Evolutionary conservation across 2,113 vertebrate species (phyloP).

Genomic region (Vulpes vulpes): DNA sequence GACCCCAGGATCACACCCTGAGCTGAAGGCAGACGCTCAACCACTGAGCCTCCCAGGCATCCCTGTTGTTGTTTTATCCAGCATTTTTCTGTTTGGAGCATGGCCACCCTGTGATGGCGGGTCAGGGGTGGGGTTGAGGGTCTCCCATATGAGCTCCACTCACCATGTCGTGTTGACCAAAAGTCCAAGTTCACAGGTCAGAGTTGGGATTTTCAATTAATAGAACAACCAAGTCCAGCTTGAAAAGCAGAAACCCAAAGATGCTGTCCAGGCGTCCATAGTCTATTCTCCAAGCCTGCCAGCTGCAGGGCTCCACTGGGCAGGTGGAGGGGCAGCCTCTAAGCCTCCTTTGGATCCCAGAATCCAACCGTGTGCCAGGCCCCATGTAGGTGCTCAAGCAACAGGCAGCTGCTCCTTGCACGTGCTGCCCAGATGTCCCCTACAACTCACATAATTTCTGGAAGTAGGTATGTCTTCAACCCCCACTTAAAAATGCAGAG

Average conservation of each 20-base stretch:
- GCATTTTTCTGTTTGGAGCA: neutral
- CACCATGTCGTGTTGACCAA: neutral
- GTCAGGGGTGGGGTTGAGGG: neutral
- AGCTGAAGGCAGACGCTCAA: no score
- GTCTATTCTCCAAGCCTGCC: neutral
- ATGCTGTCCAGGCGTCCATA: neutral
- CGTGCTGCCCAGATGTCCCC: accelerated
- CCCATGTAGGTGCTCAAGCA: accelerated
- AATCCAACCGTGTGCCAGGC: accelerated
- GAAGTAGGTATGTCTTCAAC: no score
- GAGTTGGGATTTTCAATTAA: neutral
- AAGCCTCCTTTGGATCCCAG: accelerated
- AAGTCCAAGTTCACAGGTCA: neutral
- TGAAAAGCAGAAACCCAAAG: neutral
- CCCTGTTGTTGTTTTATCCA: neutral
- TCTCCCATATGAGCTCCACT: neutral
- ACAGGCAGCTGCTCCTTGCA: no score
- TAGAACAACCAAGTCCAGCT: no score
- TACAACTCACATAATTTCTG: neutral
- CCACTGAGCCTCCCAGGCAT: no score
- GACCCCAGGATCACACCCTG: no score
- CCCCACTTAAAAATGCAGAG: neutral
- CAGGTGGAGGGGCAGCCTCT: neutral
- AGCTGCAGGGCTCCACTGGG: neutral
- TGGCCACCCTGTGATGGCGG: neutral